These are phyloP conservation scores for Alitta virens DNA, from an alignment of 2,888 invertebrate species.

Conservation along the genomic window DNA sequence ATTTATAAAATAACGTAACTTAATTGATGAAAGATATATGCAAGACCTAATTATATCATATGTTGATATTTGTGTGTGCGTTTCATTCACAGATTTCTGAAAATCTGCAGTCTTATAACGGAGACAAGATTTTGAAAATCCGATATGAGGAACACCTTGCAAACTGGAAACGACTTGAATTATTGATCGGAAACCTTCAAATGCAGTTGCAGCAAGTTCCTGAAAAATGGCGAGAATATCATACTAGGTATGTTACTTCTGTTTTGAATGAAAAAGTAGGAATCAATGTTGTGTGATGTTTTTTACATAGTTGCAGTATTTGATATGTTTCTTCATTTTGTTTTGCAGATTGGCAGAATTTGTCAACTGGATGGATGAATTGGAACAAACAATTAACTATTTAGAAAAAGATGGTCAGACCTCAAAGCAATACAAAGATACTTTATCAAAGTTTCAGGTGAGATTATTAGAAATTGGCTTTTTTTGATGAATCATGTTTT, in stretches of 20 bases:
- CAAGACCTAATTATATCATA: too few species aligned
- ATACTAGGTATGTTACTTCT: constrained; percentile 1
- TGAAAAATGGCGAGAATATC: constrained; percentile 84
- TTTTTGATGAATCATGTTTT: too few species aligned
- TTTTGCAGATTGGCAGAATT: constrained; percentile 72
- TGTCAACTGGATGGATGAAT: constrained; percentile 86
- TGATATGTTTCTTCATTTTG: not conserved
- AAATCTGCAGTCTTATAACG: constrained; percentile 69
- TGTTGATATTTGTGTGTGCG: too few species aligned
- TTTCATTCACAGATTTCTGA: constrained; percentile 59
- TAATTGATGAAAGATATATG: too few species aligned
- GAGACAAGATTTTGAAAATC: constrained; percentile 68
- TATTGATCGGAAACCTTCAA: constrained; percentile 71
- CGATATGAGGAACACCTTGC: constrained; percentile 69
- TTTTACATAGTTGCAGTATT: too few species aligned
- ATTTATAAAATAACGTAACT: too few species aligned
- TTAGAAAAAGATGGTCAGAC: constrained; percentile 79
- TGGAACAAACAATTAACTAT: constrained; percentile 78
- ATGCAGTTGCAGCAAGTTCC: constrained; percentile 80
- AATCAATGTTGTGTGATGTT: too few species aligned
- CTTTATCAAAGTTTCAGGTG: constrained; percentile 75
- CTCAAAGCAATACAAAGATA: constrained; percentile 84
- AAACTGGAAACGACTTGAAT: constrained; percentile 73
- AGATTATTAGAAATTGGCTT: too few species aligned
- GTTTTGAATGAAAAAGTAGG: too few species aligned